phyloP scores from a whole-genome alignment of 2,888 invertebrate genomes.

The Ditula angustiorana region DNA sequence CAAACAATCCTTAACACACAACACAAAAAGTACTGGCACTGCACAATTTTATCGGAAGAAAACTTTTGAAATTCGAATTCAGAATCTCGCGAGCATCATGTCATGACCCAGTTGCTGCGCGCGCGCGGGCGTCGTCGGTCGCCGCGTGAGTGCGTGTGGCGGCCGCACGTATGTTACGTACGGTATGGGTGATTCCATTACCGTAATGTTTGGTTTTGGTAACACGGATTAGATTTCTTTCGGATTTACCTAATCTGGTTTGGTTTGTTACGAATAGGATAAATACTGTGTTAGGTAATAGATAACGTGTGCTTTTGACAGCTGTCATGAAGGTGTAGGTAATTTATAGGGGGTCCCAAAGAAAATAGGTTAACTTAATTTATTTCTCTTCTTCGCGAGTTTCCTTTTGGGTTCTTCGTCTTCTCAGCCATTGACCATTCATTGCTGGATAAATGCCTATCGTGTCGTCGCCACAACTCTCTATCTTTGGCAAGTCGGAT shows the following conservation, averaged over 20 bases:
- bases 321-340: neutral
- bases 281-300: neutral
- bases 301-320: neutral
- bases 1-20: conserved; percentile 32
- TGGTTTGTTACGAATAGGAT: conserved; percentile 24
- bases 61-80: conserved; percentile 47
- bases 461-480: too few relatives aligned
- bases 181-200: conserved; percentile 59
- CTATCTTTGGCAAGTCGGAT: too few relatives aligned
- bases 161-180: conserved; percentile 55
- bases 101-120: conserved; percentile 60
- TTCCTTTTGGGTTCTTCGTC: too few relatives aligned
- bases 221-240: conserved; percentile 39
- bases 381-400: too few relatives aligned
- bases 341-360: too few relatives aligned
- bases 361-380: too few relatives aligned
- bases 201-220: conserved; percentile 66
- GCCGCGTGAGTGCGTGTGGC: conserved; percentile 68
- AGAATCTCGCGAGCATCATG: conserved; percentile 56
- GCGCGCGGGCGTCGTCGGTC: conserved; percentile 64
- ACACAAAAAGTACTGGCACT: conserved; percentile 35
- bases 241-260: conserved; percentile 6
- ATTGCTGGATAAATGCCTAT: too few relatives aligned
- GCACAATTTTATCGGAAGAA: conserved; percentile 38
- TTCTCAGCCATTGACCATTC: too few relatives aligned